Base-by-base conservation (phyloP, 2,113 vertebrate genomes). In the Phyllostomus discolor region DNA sequence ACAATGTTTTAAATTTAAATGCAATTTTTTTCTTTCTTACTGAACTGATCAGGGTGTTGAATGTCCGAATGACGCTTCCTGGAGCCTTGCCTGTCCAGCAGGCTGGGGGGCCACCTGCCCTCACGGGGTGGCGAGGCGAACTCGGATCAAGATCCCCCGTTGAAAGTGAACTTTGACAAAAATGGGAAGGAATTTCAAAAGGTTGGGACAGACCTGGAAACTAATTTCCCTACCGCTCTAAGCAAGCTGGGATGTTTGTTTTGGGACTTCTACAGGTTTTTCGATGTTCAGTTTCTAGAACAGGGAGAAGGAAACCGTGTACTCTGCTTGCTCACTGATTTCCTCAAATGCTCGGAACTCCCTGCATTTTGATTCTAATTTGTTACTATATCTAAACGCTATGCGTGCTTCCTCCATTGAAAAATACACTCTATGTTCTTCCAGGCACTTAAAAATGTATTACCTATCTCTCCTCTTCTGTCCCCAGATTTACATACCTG, bases 361-460 rank as follows among this genome's bases (percentile, higher is more conserved):
- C 48, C 54, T 43, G 46, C 7, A 17, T 76, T 92, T 94, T 79
- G 35, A 38, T 95, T 95, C 69, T 87, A 95, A 88, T 66, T 89
- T 62, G 54, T 94, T 95, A 93, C 54, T 43, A 78, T 31, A 76
- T 64, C 64, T 14, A 75, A 86, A 89, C 70, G 43, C 64, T 35
- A 64, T 41, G 48, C 7, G 16, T 26, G 16, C 9, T 83, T 67
- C 28, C 14, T 87, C 72, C 43, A 91, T 83, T 97, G 76, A 95
- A 93, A 93, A 91, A 93, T 64, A 59, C 90, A 79, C 81, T 78
- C 81, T 28, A 16, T 4, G 52, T 95, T 83, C 81, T 91, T 93
- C 64, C 26, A 75, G 50, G 59, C 75, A 91, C 95, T 93, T 97
- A 94, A 91, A 95, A 96, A 94, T 57, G 48, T 95, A 87, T 48